Evolutionary conservation across 2,113 vertebrate species (phyloP).

Genomic region (Petrocephalus microphthalmus): DNA sequence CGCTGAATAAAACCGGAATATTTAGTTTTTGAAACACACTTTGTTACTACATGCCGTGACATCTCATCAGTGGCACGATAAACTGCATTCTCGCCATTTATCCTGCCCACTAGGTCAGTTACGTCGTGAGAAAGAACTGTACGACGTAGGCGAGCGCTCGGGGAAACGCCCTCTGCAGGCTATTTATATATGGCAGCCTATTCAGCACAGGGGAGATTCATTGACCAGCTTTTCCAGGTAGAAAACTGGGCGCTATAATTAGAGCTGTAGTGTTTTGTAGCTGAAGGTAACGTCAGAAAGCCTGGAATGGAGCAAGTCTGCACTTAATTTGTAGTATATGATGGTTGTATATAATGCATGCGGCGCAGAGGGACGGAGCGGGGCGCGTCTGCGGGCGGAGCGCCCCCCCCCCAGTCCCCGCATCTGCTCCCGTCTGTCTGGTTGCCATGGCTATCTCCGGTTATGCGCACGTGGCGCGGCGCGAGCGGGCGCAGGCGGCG

Average conservation of each 20-base stretch:
- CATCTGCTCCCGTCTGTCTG: conserved; percentile 29
- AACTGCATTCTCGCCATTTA: not conserved
- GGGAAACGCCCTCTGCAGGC: not conserved
- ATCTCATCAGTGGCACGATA: not conserved
- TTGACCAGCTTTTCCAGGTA: not conserved
- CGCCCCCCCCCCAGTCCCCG: conserved; percentile 43
- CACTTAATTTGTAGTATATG: not conserved
- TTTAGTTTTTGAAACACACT: not conserved
- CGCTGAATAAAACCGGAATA: not conserved
- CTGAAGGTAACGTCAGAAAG: not conserved
- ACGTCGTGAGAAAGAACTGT: not conserved
- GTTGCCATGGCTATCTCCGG: conserved; percentile 47
- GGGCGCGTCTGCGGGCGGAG: conserved; percentile 35
- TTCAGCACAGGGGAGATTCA: not conserved
- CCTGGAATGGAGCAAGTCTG: not conserved
- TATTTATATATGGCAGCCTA: not conserved
- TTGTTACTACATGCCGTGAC: not conserved
- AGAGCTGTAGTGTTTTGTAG: not conserved
- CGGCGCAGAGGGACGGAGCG: too few species aligned
- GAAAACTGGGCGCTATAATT: not conserved
- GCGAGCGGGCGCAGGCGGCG: conserved; percentile 19
- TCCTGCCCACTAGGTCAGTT: not conserved
- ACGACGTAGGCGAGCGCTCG: not conserved
- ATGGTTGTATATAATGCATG: not conserved
- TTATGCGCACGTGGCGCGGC: conserved; percentile 29